Conservation (phyloP, 2,888 invertebrate species). For the Dione vanillae region DNA sequence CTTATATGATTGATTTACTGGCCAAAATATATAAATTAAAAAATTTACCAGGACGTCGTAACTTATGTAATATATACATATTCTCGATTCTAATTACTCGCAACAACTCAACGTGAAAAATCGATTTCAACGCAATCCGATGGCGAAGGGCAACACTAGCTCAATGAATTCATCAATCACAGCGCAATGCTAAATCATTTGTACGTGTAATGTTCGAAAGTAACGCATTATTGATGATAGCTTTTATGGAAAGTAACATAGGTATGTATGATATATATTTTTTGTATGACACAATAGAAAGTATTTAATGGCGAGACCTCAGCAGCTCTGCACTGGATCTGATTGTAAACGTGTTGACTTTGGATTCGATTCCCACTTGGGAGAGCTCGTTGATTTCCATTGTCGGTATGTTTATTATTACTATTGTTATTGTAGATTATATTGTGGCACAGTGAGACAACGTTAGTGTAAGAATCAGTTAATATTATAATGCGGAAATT, state of each 20-base stretch:
- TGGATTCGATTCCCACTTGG: too few species aligned
- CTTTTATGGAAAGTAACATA: conserved; percentile 19
- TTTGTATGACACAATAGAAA: conserved; percentile 6
- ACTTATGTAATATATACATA: too few species aligned
- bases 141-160: conserved; percentile 12
- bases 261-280: conserved; percentile 1
- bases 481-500: background rate
- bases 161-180: conserved; percentile 30
- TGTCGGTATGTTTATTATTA: too few species aligned
- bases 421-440: too few species aligned
- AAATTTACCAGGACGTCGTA: too few species aligned
- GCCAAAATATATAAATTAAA: too few species aligned
- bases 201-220: conserved; percentile 29
- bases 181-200: conserved; percentile 32
- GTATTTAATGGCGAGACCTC: background rate
- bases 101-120: background rate
- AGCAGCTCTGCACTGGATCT: background rate
- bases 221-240: conserved; percentile 32
- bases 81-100: background rate
- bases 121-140: background rate
- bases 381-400: too few species aligned
- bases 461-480: too few species aligned
- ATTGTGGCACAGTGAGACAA: too few species aligned
- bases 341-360: too few species aligned
- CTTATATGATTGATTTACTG: too few species aligned